phyloP scores from a whole-genome alignment of 2,888 invertebrate species.

The Bursaphelenchus okinawaensis region DNA sequence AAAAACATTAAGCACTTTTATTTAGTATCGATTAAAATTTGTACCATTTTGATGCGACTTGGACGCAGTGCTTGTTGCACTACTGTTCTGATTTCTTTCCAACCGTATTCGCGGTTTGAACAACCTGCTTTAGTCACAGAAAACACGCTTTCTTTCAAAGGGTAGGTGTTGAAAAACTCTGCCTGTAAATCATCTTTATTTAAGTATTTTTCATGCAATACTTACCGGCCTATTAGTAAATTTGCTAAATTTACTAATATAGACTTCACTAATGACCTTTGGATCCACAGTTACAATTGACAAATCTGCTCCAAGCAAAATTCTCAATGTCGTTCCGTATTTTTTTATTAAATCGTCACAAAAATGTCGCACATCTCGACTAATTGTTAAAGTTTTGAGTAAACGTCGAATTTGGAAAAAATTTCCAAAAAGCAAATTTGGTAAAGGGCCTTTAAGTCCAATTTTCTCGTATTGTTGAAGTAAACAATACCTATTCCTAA shows the following conservation, averaged over 20 bases:
- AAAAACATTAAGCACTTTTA: background rate
- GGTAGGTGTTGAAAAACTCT: background rate
- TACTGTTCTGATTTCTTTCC: background rate
- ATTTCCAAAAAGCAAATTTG: background rate
- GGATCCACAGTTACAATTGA: background rate
- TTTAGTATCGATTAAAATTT: background rate
- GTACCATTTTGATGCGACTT: background rate
- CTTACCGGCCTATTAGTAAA: background rate
- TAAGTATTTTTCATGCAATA: too few relatives aligned
- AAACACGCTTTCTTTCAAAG: background rate
- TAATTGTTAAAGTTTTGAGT: background rate
- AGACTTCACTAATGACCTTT: background rate
- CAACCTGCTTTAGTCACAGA: background rate
- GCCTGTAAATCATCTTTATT: background rate
- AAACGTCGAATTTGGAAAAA: background rate
- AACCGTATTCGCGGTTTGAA: background rate
- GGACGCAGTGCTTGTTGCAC: background rate
- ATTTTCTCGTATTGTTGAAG: background rate
- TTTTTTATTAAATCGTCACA: background rate
- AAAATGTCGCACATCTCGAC: background rate
- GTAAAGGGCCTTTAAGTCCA: background rate
- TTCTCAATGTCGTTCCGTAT: background rate
- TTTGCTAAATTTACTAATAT: background rate
- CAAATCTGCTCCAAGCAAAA: background rate
- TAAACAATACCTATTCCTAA: background rate